Base-by-base conservation (phyloP, 2,888 invertebrate species). In the Poecilobothrus nobilitatus region DNA sequence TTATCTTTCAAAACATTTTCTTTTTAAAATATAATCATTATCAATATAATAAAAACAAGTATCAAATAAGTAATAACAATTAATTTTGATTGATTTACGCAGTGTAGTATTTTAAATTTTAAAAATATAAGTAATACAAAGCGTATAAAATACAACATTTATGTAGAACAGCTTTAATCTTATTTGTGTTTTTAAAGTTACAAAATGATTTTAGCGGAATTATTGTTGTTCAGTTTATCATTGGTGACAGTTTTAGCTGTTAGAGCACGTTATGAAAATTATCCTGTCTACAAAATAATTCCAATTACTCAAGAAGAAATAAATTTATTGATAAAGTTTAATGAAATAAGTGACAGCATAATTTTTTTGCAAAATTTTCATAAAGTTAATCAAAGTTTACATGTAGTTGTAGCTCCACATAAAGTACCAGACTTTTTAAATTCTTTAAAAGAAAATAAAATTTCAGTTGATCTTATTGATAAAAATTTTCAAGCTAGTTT, bases 241-340 rank as follows among this genome's bases (percentile, higher is more conserved):
- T 53, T 9, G 7, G 18, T 53, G 15, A 15, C 53, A 12, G 53
- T n/a, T 53, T 18, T 53, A 18, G 74, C 72, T 6, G 78, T 77
- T 64, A 75, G 74, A 27, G 75, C 74, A 2, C 77, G 78, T 65
- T 89, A 84, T 74, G 83, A 86, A 69, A 85, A 86, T 27, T 87
- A 86, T 73, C 85, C 84, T 21, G 82, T 90, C 18, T 88, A 85
- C 73, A 84, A 86, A 75, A 79, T 89, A 5, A 78, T 78, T 27
- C 86, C 89, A 2, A 74, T 79, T 37, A 84, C 78, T 69, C 77
- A 80, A n/a, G 80, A 83, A 0, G 84, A 88, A 67, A 76, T 88
- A 62, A 75, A 79, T 0, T 82, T 83, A 65, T 77, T 89, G 0
- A 83, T 82, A 69, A 76, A 83, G 4, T 74, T 88, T 68, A 78